Evolutionary conservation across 2,888 invertebrate genomes (phyloP), one percentile per base, ranked within the genome.

Genomic region (Daptonema setosum): DNA sequence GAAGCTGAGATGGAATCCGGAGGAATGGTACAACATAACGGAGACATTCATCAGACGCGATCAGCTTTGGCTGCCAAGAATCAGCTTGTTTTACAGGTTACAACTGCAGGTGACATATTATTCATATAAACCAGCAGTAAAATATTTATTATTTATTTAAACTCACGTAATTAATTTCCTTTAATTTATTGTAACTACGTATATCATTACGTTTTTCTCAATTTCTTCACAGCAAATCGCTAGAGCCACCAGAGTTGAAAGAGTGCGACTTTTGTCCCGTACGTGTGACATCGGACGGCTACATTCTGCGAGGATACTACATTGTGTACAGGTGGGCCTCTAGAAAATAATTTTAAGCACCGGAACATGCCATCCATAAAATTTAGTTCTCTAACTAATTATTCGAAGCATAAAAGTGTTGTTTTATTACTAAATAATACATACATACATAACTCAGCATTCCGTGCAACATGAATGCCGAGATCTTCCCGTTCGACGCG

Each of bases 401-500:
- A n/a, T n/a, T n/a, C n/a, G n/a, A 41, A 41, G 41, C 20, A 14
- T 41, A 41, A 14, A 11, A 41, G 41, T 20, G 20, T 20, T 41
- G 11, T 41, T 41, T 41, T 20, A 41, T 41, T n/a, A n/a, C n/a
- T n/a, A n/a, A n/a, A n/a, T n/a, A n/a, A n/a, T n/a, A n/a, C n/a
- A n/a, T n/a, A n/a, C 11, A 41, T 41, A 41, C 41, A 41, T 14
- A 41, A 56, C 25, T 50, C 56, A 58, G 58, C 30, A 57, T 58
- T 28, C 58, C 75, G 2, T 76, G 76, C 61, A 68, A 72, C 56
- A 74, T 76, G 56, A 72, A 76, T 64, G 76, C 76, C 43, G 71
- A 72, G 59, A 75, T 72, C 63, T 76, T 76, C 60, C 76, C 76
- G 0, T 76, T 76, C 61, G 76, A 76, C 64, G 73, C 74, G 61